A percentile compares a stretch with the other conserved stretches of the same genome.
These are phyloP conservation scores for Notamacropus eugenii DNA, from an alignment of 2,797 vertebrate genomes.

Conservation along the genomic window DNA sequence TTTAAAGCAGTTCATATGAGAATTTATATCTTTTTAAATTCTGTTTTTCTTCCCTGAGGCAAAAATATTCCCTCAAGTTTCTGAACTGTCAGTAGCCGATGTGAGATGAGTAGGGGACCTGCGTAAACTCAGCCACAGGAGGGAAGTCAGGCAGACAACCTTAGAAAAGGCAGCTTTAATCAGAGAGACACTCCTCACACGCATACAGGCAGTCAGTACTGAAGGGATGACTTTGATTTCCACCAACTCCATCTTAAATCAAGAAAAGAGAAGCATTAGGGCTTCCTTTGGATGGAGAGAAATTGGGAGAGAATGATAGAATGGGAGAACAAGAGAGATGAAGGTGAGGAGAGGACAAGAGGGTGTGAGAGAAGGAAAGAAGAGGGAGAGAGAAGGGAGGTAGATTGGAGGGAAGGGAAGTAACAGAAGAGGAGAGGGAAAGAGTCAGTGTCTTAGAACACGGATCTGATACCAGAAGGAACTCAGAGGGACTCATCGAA, in stretches of 20 bases:
- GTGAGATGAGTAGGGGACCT: constrained; percentile 62
- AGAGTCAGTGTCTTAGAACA: rapidly evolving
- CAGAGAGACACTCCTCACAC: background rate
- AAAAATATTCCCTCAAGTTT: constrained; percentile 68
- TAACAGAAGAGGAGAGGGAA: background rate
- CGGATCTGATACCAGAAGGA: background rate
- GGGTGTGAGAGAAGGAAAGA: background rate
- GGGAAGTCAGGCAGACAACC: constrained; percentile 46
- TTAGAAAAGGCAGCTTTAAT: background rate
- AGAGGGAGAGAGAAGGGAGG: too few relatives aligned
- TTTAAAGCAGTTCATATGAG: constrained; percentile 56
- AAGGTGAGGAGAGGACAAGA: constrained; percentile 4
- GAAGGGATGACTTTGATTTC: background rate
- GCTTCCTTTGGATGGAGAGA: background rate
- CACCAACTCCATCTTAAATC: constrained; percentile 19
- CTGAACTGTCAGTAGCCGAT: constrained; percentile 60
- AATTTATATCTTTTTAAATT: constrained; percentile 58
- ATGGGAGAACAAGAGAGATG: background rate
- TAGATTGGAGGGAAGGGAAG: background rate
- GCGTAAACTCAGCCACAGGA: constrained; percentile 52
- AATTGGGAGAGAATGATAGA: constrained; percentile 11
- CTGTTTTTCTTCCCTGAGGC: constrained; percentile 59
- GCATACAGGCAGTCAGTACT: background rate
- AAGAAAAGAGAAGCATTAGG: background rate
- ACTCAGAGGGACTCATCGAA: background rate